These are phyloP conservation scores for Eulacestoma nigropectus DNA, from an alignment of 2,113 vertebrate species.

Conservation along the genomic window DNA sequence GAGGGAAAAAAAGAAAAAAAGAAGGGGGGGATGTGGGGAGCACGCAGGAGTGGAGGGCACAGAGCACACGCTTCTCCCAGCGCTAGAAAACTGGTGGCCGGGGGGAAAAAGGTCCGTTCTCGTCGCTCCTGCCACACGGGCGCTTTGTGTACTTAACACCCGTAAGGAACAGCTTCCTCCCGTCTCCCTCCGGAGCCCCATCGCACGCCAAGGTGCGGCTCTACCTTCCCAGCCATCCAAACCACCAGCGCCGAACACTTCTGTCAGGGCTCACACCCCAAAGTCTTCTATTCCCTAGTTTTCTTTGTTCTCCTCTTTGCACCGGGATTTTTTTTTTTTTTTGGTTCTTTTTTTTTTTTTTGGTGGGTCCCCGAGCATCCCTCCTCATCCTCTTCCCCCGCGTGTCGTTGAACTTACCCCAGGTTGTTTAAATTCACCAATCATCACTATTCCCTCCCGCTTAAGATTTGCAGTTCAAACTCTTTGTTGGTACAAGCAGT, in stretches of 20 bases:
- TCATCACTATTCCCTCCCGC: slow-evolving; percentile 3
- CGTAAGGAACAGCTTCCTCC: not conserved
- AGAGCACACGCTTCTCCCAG: not conserved
- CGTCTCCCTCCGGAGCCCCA: not conserved
- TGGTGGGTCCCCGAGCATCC: not conserved
- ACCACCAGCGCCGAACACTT: not conserved
- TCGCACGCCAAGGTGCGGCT: not conserved
- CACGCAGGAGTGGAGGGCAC: not conserved
- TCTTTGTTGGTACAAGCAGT: slow-evolving; percentile 53
- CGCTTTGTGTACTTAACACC: slow-evolving; percentile 28
- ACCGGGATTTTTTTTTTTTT: not conserved
- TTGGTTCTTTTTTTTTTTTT: not conserved
- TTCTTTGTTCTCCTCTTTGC: slow-evolving; percentile 53
- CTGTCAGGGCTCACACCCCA: not conserved
- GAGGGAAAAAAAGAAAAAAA: rapidly evolving
- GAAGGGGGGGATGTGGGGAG: not conserved
- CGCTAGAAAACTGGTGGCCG: not conserved
- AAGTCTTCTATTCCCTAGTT: not conserved
- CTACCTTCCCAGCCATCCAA: not conserved
- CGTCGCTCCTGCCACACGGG: not conserved
- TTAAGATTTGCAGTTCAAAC: slow-evolving; percentile 41
- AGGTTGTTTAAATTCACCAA: slow-evolving; percentile 20
- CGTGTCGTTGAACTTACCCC: not conserved
- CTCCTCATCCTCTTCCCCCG: not conserved
- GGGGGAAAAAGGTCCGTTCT: not conserved